Conservation (phyloP, 2,888 invertebrate species). For the Ashinkailepas kermadecensis region DNA sequence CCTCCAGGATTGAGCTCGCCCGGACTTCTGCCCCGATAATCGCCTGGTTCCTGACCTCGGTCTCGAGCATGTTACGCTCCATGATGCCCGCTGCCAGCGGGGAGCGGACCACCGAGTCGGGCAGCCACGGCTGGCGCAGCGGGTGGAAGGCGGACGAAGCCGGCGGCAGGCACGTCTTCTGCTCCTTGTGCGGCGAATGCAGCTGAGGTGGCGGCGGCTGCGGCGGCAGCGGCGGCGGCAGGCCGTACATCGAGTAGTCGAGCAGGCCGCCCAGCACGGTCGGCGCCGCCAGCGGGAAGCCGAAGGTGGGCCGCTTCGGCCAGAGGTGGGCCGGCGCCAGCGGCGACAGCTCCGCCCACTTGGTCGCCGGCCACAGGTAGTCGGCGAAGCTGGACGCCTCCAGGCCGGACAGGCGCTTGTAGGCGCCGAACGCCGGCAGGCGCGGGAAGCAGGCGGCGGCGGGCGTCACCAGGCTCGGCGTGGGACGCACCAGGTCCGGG, state of each 20-base stretch:
- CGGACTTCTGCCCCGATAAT: too few species aligned
- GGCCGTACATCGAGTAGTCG: conserved; percentile 18
- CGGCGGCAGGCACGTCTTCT: conserved; percentile 23
- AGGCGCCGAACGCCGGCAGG: conserved; percentile 25
- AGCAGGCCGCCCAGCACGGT: conserved; percentile 24
- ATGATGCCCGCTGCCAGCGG: conserved; percentile 25
- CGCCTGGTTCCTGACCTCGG: background rate
- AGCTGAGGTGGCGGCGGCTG: conserved; percentile 28
- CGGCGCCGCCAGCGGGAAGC: background rate
- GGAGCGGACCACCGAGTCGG: background rate
- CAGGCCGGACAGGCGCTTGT: conserved; percentile 24
- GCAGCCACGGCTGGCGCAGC: conserved; percentile 14
- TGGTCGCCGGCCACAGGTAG: conserved; percentile 31
- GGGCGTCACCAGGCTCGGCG: background rate
- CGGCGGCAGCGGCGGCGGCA: background rate
- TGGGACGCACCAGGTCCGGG: conserved; percentile 18
- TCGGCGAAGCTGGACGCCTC: conserved; percentile 29
- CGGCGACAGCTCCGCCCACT: background rate
- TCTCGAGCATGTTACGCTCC: background rate
- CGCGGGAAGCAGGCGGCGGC: conserved; percentile 4
- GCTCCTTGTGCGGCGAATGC: conserved; percentile 31
- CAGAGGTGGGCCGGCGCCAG: conserved; percentile 26
- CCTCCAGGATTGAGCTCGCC: background rate
- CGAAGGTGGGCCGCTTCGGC: conserved; percentile 17
- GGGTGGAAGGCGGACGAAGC: conserved; percentile 4